Evolutionary conservation across 2,797 vertebrate species (phyloP).

Genomic region (Todus mexicanus): DNA sequence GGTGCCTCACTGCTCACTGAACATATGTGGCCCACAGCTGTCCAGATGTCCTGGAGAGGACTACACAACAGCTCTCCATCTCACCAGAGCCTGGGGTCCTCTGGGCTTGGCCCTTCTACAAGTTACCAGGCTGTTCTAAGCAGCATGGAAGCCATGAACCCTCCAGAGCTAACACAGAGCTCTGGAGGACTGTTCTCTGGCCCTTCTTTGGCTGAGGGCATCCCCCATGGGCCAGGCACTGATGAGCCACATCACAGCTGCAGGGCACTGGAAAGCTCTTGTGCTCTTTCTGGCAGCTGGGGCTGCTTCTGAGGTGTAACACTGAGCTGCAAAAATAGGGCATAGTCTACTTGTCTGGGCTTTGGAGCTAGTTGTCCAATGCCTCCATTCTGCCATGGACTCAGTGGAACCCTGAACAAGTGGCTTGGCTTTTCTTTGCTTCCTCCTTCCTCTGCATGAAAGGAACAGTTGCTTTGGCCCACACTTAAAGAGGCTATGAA

Average conservation of each 20-base stretch:
- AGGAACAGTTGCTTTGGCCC: not conserved
- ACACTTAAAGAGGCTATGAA: not conserved
- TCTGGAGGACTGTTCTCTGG: not conserved
- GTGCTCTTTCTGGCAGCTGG: not conserved
- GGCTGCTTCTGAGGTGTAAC: not conserved
- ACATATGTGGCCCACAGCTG: not conserved
- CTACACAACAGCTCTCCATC: not conserved
- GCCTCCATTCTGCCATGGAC: not conserved
- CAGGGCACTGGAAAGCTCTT: not conserved
- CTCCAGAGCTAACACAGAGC: not conserved
- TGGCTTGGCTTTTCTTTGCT: not conserved
- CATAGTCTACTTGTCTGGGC: not conserved
- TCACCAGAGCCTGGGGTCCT: not conserved
- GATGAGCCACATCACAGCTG: not conserved
- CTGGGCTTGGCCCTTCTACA: not conserved
- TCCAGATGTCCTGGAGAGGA: not conserved
- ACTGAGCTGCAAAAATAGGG: not conserved
- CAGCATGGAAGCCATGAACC: not conserved
- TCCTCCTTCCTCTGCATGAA: not conserved
- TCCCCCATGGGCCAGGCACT: not conserved
- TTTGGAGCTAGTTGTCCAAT: not conserved
- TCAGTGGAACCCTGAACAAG: not conserved
- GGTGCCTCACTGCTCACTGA: not conserved
- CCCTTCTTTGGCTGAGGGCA: not conserved
- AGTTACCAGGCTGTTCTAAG: not conserved